These are phyloP conservation scores for Portunus trituberculatus DNA, from an alignment of 1,140 invertebrate genomes.

Conservation along the genomic window DNA sequence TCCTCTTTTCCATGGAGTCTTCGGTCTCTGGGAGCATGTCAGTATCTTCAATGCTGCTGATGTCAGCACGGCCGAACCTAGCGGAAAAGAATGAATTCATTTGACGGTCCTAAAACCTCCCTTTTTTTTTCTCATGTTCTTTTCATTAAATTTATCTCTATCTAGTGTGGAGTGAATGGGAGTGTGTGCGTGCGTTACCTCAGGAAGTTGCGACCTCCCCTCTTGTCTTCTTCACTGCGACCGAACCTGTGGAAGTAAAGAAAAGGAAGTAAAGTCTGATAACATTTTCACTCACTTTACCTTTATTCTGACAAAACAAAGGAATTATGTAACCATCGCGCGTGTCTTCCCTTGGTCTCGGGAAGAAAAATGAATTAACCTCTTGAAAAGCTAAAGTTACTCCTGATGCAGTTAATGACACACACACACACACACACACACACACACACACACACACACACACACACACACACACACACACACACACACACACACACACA, in stretches of 20 bases:
- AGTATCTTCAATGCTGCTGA: neutral
- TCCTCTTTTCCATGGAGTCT: conserved; percentile 53
- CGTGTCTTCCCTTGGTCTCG: too few relatives aligned
- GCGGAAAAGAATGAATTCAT: neutral
- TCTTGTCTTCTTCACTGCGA: conserved; percentile 40
- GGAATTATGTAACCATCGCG: too few relatives aligned
- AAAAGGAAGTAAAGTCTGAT: neutral
- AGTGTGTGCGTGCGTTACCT: conserved; percentile 12
- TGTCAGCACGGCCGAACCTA: conserved; percentile 57
- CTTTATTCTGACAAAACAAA: too few relatives aligned
- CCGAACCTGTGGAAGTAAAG: conserved; percentile 46
- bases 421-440: neutral
- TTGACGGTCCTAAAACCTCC: neutral
- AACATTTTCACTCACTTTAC: too few relatives aligned
- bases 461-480: too few relatives aligned
- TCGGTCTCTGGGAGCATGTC: neutral
- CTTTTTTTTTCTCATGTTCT: neutral
- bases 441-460: too few relatives aligned
- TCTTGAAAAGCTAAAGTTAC: neutral
- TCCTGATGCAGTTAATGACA: neutral
- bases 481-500: neutral
- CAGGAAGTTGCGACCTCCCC: conserved; percentile 34
- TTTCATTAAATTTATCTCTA: neutral
- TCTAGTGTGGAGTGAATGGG: neutral
- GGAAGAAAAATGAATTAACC: too few relatives aligned